These are phyloP conservation scores for Phyllostomus discolor DNA, from an alignment of 2,113 vertebrate species.

Conservation along the genomic window DNA sequence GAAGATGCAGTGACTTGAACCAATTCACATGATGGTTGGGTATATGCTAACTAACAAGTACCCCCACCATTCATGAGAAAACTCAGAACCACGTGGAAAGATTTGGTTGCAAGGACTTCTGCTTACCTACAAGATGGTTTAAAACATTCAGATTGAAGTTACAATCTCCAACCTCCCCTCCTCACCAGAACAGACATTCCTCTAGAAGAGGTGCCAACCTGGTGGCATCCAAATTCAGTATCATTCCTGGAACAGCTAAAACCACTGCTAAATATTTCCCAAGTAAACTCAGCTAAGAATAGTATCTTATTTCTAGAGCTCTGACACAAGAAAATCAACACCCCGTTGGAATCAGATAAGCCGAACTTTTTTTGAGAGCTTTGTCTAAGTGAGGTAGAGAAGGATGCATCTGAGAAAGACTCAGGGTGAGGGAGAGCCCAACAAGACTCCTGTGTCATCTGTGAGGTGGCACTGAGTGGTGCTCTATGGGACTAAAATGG, in stretches of 20 bases:
- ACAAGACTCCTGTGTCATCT: not conserved
- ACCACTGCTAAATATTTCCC: constrained; percentile 33
- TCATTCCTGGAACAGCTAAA: constrained; percentile 51
- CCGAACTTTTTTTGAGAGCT: not conserved
- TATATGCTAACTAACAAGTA: not conserved
- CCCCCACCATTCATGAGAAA: not conserved
- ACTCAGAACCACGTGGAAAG: not conserved
- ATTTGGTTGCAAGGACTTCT: not conserved
- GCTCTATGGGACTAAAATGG: not conserved
- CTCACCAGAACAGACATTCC: not conserved
- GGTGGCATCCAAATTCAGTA: constrained; percentile 9
- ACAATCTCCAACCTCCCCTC: not conserved
- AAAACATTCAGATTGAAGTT: not conserved
- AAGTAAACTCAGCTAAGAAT: constrained; percentile 60
- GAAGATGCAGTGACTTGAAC: not conserved
- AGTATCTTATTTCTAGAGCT: constrained; percentile 57
- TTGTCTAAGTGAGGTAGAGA: not conserved
- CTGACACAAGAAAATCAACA: constrained; percentile 38
- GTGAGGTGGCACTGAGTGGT: not conserved
- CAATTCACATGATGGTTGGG: not conserved
- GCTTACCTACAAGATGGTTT: not conserved
- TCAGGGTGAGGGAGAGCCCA: not conserved
- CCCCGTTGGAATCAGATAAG: constrained; percentile 48
- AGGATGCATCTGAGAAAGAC: not conserved
- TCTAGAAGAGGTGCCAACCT: not conserved